These are phyloP conservation scores for Gortyna flavago DNA, from an alignment of 2,888 invertebrate genomes.

Conservation along the genomic window DNA sequence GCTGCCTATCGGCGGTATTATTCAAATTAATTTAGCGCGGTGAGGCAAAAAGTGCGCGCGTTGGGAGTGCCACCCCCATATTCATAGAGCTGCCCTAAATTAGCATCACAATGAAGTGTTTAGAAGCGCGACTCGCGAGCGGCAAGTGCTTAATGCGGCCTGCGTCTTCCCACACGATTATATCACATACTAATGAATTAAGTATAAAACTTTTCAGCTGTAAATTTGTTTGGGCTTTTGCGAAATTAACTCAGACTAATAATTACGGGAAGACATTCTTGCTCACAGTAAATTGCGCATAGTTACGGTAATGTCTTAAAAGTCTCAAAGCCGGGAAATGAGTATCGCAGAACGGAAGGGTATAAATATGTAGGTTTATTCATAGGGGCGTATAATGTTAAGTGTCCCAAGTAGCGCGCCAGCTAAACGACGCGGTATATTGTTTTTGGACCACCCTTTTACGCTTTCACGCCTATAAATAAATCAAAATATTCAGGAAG, in stretches of 20 bases:
- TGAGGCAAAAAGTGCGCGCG: conserved; percentile 88
- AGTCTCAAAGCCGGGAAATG: conserved; percentile 54
- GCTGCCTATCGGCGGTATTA: conserved; percentile 88
- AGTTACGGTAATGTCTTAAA: conserved; percentile 60
- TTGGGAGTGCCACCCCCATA: conserved; percentile 84
- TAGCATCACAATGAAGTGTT: conserved; percentile 90
- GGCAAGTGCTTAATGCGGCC: conserved; percentile 86
- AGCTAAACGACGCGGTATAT: conserved; percentile 84
- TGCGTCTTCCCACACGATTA: conserved; percentile 85
- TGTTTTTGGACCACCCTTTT: conserved; percentile 89
- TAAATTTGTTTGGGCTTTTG: conserved; percentile 82
- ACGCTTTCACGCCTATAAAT: conserved; percentile 89
- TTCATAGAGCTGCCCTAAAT: conserved; percentile 89
- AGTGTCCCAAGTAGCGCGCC: conserved; percentile 77
- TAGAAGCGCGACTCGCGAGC: conserved; percentile 83
- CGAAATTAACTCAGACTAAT: conserved; percentile 74
- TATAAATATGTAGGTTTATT: conserved; percentile 74
- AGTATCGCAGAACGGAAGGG: conserved; percentile 62
- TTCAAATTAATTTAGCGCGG: conserved; percentile 89
- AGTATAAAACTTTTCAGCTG: conserved; percentile 83
- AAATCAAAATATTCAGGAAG: conserved; percentile 90
- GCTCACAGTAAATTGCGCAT: conserved; percentile 45
- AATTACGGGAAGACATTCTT: conserved; percentile 69
- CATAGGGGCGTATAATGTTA: conserved; percentile 81
- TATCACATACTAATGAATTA: conserved; percentile 86